Evolutionary conservation across 2,113 vertebrate species (phyloP), one percentile per base, ranked within the genome.

Genomic region (Spilogale gracilis): DNA sequence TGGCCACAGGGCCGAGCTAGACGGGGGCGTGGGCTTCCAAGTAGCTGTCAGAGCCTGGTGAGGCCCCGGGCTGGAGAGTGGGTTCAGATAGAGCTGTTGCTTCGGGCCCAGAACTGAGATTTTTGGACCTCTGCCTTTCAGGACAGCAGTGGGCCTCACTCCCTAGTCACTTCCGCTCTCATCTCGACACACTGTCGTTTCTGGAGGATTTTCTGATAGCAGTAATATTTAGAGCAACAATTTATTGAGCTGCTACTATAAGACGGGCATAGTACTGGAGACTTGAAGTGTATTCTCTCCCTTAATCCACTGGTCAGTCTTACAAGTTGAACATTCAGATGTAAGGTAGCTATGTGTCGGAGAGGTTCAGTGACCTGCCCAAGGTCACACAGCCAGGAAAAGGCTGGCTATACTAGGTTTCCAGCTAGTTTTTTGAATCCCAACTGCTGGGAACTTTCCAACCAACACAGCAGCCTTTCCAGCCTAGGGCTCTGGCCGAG

Each of bases 151-250:
- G 76, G 58, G 52, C 76, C 73, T 79, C 65, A 5, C 48, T 52
- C 23, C 38, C n/a, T 0, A 1, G 60, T 43, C 32, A 43, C 9
- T 9, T 63, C 52, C 13, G 45, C 30, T 32, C 16, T 56, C 13
- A 14, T 30, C 63, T 54, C 67, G 30, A 11, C 13, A 30, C 0
- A 9, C 14, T 4, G 23, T 45, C 14, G 1, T 21, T 16, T 79
- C 32, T 61, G 87, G 43, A 74, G 50, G 65, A 48, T 21, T 73
- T 65, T 50, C 30, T 11, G 11, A 30, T 6, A 25, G 23, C 18
- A 61, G 32, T 43, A 60, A 74, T 13, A 14, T 20, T 32, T 21
- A 91, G 17, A 69, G 52, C 20, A 79, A 1, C 27, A 14, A 5
- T 50, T 30, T 50, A 78, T 0, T 5, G 45, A 30, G 56, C 21